These are phyloP conservation scores for Sebastes trivittatus DNA, from an alignment of 2,797 vertebrate species.

Conservation along the genomic window DNA sequence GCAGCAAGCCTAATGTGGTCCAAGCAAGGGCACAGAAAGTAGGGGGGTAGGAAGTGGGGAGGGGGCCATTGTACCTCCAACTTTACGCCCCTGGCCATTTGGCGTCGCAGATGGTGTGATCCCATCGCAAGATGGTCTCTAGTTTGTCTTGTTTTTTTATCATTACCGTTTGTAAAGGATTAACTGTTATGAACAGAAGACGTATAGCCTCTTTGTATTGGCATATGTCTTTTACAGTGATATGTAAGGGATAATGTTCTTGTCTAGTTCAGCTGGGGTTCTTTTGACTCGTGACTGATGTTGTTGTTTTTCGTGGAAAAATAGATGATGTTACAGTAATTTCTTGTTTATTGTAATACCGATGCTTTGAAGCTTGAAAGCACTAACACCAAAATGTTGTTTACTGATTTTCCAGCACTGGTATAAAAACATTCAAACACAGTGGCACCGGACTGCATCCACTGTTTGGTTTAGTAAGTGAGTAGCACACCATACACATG, in stretches of 20 bases:
- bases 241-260: background rate
- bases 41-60: too few species aligned
- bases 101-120: too few species aligned
- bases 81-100: too few species aligned
- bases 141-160: background rate
- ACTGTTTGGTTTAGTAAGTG: conserved; percentile 28
- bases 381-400: conserved; percentile 7
- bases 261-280: background rate
- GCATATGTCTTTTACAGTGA: background rate
- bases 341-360: conserved; percentile 8
- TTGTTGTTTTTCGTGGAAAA: conserved; percentile 1
- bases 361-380: conserved; percentile 9
- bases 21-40: background rate
- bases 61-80: too few species aligned
- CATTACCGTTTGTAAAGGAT: conserved; percentile 3
- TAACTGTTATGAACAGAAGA: background rate
- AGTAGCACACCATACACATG: conserved; percentile 28
- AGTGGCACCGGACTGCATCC: conserved; percentile 30
- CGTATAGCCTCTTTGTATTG: background rate
- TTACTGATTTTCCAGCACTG: conserved; percentile 18
- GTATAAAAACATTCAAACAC: conserved; percentile 1
- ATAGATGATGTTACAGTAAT: background rate
- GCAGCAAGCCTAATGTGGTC: too few species aligned
- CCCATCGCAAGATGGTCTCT: background rate
- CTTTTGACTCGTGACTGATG: background rate